These are phyloP conservation scores for Papilio polyxenes DNA, from an alignment of 1,140 invertebrate species.

Conservation along the genomic window DNA sequence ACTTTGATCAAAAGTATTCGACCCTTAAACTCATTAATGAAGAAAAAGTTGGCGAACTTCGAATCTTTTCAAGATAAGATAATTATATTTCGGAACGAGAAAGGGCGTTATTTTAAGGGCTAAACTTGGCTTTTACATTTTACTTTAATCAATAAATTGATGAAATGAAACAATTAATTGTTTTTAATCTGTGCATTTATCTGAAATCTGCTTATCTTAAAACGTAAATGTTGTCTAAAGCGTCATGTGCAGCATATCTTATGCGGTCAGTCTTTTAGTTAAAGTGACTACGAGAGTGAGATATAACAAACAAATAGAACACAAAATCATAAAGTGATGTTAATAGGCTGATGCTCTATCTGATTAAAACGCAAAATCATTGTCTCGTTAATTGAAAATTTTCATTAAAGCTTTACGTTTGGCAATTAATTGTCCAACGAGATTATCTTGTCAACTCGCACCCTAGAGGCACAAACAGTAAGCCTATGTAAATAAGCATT, in stretches of 20 bases:
- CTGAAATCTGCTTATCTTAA: too few species aligned
- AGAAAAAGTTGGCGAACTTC: slow-evolving; percentile 17
- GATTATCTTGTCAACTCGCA: slow-evolving; percentile 9
- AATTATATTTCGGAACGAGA: slow-evolving; percentile 13
- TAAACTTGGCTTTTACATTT: background rate
- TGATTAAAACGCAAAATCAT: background rate
- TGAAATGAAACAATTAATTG: background rate
- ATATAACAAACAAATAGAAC: too few species aligned
- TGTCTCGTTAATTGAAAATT: slow-evolving; percentile 1
- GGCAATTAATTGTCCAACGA: slow-evolving; percentile 17
- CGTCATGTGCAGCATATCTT: too few species aligned
- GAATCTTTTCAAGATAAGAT: slow-evolving; percentile 23
- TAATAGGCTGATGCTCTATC: too few species aligned
- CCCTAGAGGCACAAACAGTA: slow-evolving; percentile 3
- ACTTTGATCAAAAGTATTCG: slow-evolving; percentile 31
- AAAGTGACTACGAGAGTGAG: too few species aligned
- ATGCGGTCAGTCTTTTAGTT: too few species aligned
- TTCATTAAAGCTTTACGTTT: slow-evolving; percentile 15
- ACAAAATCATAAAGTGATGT: too few species aligned
- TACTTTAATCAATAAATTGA: background rate
- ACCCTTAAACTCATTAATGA: slow-evolving; percentile 27
- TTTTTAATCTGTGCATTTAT: background rate
- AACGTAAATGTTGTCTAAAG: too few species aligned
- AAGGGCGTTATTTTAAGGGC: slow-evolving; percentile 24
- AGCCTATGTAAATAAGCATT: background rate